Conservation (phyloP, 2,113 vertebrate species). For the Mesembrinibis cayennensis region DNA sequence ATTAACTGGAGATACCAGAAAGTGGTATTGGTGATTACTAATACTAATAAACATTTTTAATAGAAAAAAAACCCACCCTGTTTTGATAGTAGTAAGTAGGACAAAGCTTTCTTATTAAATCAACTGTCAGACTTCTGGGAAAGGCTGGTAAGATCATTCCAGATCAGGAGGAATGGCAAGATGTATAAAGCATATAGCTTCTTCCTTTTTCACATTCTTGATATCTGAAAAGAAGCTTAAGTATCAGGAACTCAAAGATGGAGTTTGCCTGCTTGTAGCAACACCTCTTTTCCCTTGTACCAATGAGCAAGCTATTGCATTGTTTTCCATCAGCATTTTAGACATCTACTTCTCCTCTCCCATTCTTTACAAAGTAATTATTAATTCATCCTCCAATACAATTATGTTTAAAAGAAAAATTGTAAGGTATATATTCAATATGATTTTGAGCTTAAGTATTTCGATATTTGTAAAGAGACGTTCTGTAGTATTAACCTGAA, state of each 20-base stretch:
- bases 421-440: not conserved
- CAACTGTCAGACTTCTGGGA: not conserved
- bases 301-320: not conserved
- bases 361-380: not conserved
- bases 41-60: not conserved
- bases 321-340: not conserved
- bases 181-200: fast-evolving
- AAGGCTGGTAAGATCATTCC: not conserved
- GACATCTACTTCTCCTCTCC: not conserved
- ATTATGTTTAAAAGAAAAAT: not conserved
- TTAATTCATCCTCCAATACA: not conserved
- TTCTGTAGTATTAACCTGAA: not conserved
- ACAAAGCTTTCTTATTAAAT: not conserved
- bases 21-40: not conserved
- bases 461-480: not conserved
- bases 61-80: fast-evolving
- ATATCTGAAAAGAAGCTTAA: not conserved
- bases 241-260: not conserved
- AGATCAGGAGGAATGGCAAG: not conserved
- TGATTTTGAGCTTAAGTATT: not conserved
- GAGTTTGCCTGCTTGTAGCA: not conserved
- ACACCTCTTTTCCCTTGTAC: not conserved
- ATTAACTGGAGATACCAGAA: not conserved
- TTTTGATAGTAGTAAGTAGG: not conserved
- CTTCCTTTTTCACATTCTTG: not conserved